A percentile compares a stretch with the other conserved stretches of the same genome.
Evolutionary conservation across 2,113 vertebrate species (phyloP).

Genomic region (Tragelaphus strepsiceros): DNA sequence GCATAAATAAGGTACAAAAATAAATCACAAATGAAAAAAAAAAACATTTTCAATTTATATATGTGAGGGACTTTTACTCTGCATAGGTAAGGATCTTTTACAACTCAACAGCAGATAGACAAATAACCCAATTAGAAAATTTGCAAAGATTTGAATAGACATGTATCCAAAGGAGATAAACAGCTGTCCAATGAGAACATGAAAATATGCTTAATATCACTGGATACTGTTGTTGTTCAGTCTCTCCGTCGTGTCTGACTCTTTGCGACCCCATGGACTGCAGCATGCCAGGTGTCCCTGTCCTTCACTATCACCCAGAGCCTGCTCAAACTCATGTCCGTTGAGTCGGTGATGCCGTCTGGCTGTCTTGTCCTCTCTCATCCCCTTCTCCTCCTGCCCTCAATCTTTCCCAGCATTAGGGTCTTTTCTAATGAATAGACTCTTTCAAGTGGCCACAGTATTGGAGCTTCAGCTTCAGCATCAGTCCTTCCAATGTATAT

Average conservation of each 20-base stretch:
- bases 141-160: not conserved
- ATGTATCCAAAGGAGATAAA: not conserved
- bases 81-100: not conserved
- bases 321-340: not conserved
- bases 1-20: not conserved
- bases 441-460: not conserved
- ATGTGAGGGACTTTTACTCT: not conserved
- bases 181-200: not conserved
- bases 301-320: not conserved
- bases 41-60: not conserved
- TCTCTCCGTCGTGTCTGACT: not conserved
- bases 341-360: accelerated
- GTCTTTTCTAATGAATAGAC: not conserved
- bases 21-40: not conserved
- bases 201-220: not conserved
- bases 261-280: not conserved
- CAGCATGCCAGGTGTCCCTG: not conserved
- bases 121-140: not conserved
- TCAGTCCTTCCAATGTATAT: not conserved
- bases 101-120: not conserved
- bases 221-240: not conserved
- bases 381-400: not conserved
- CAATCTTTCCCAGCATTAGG: not conserved
- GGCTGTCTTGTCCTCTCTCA: not conserved
- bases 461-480: not conserved